A percentile compares a stretch with the other conserved stretches of the same genome.
Conservation (phyloP, 2,888 invertebrate species). For the Troilus luridus region DNA sequence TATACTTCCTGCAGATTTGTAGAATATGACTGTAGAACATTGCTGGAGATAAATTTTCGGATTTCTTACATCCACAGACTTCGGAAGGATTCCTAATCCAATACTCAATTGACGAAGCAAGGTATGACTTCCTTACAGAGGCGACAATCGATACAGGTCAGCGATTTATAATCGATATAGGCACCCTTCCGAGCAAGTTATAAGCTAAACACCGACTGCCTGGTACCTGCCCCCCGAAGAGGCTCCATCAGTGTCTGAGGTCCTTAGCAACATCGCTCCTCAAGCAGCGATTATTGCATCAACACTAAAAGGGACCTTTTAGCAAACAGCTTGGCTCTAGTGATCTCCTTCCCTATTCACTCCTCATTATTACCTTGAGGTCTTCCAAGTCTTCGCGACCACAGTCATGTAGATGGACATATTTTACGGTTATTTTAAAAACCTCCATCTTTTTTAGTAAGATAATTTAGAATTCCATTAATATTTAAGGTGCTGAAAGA, state of each 20-base stretch:
- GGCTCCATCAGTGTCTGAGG: not conserved
- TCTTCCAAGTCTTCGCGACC: not conserved
- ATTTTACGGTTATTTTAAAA: not conserved
- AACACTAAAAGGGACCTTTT: conserved; percentile 29
- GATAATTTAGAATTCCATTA: too few species aligned
- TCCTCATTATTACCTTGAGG: conserved; percentile 3
- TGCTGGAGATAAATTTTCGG: too few species aligned
- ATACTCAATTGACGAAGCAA: too few species aligned
- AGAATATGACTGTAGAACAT: too few species aligned
- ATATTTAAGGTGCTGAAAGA: too few species aligned
- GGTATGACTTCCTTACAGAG: not conserved
- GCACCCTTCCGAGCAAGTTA: not conserved
- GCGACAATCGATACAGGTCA: not conserved
- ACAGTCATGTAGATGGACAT: not conserved
- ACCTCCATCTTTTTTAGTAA: too few species aligned
- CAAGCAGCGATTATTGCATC: conserved; percentile 45
- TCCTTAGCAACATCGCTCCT: conserved; percentile 40
- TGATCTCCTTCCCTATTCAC: conserved; percentile 22
- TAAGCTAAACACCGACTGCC: too few species aligned
- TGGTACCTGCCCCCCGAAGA: not conserved
- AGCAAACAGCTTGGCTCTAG: not conserved
- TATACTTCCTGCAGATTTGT: too few species aligned
- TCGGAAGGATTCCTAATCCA: too few species aligned
- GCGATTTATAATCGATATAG: not conserved
- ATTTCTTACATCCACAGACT: too few species aligned